These are phyloP conservation scores for Xestia rhomboidea DNA, from an alignment of 2,888 invertebrate genomes.

Conservation along the genomic window DNA sequence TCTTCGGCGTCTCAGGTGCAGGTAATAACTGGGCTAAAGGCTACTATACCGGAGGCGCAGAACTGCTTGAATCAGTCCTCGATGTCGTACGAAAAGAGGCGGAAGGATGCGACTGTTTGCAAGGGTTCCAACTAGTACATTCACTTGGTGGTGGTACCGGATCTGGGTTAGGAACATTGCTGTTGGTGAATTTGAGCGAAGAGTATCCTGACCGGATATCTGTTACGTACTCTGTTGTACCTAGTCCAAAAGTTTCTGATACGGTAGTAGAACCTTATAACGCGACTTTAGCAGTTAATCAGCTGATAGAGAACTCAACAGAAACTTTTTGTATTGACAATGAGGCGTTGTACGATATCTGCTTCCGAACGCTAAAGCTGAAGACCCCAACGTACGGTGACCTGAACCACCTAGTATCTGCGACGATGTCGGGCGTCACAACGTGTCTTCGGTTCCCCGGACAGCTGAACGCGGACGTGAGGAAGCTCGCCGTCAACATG, in stretches of 20 bases:
- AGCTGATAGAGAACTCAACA: conserved; percentile 93
- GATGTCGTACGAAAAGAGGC: conserved; percentile 91
- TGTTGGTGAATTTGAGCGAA: conserved; percentile 92
- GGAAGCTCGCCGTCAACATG: conserved; percentile 87
- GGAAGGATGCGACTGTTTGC: conserved; percentile 92
- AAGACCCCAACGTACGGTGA: conserved; percentile 94
- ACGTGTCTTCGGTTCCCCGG: conserved; percentile 86
- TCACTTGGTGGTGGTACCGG: conserved; percentile 94
- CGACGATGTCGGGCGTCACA: conserved; percentile 85
- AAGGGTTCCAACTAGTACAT: conserved; percentile 92
- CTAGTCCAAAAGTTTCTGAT: conserved; percentile 94
- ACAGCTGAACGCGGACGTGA: conserved; percentile 93
- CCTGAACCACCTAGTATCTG: conserved; percentile 90
- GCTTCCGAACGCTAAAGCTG: conserved; percentile 93
- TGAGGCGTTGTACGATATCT: conserved; percentile 94
- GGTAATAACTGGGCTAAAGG: conserved; percentile 92
- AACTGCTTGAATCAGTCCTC: conserved; percentile 91
- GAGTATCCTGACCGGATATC: conserved; percentile 94
- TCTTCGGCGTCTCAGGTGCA: conserved; percentile 91
- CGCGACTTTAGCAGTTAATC: conserved; percentile 92
- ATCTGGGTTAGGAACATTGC: conserved; percentile 93
- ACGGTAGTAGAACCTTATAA: conserved; percentile 93
- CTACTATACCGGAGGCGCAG: conserved; percentile 92
- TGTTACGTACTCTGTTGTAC: conserved; percentile 92
- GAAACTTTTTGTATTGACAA: conserved; percentile 93